phyloP scores from a whole-genome alignment of 2,888 invertebrate genomes.

The Drosophila parthenogenetica region DNA sequence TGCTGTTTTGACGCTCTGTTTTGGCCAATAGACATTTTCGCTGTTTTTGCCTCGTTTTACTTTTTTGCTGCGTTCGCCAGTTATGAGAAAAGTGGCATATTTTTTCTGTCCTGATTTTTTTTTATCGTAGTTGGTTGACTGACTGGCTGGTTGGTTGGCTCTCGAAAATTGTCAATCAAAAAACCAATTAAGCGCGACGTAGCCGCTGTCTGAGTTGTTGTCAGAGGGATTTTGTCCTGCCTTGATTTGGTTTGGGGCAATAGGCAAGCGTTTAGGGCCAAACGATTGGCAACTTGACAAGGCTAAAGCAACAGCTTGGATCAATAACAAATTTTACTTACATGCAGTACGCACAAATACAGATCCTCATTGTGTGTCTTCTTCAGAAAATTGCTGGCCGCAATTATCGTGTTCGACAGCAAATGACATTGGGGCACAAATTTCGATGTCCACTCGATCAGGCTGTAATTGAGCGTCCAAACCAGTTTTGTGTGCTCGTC shows the following conservation, averaged over 20 bases:
- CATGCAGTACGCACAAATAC: slow-evolving; percentile 86
- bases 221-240: background rate
- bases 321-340: slow-evolving; percentile 74
- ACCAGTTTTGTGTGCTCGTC: slow-evolving; percentile 89
- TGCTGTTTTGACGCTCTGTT: slow-evolving; percentile 39
- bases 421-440: slow-evolving; percentile 87
- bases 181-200: slow-evolving; percentile 79
- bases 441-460: slow-evolving; percentile 90
- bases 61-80: slow-evolving; percentile 52
- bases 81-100: slow-evolving; percentile 55
- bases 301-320: slow-evolving; percentile 12
- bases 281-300: slow-evolving; percentile 35
- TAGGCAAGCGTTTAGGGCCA: slow-evolving; percentile 49
- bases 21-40: slow-evolving; percentile 65
- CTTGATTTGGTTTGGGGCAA: slow-evolving; percentile 45
- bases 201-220: slow-evolving; percentile 45
- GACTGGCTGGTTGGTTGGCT: slow-evolving; percentile 32
- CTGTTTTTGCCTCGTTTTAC: slow-evolving; percentile 32
- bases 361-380: slow-evolving; percentile 84
- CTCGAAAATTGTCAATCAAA: slow-evolving; percentile 83
- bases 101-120: slow-evolving; percentile 28
- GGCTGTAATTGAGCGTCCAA: slow-evolving; percentile 91
- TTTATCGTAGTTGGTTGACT: slow-evolving; percentile 17
- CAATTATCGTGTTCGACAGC: slow-evolving; percentile 87
- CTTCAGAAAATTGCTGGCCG: slow-evolving; percentile 86